These are phyloP conservation scores for Hypanus sabinus DNA, from an alignment of 2,113 vertebrate species.

Conservation along the genomic window DNA sequence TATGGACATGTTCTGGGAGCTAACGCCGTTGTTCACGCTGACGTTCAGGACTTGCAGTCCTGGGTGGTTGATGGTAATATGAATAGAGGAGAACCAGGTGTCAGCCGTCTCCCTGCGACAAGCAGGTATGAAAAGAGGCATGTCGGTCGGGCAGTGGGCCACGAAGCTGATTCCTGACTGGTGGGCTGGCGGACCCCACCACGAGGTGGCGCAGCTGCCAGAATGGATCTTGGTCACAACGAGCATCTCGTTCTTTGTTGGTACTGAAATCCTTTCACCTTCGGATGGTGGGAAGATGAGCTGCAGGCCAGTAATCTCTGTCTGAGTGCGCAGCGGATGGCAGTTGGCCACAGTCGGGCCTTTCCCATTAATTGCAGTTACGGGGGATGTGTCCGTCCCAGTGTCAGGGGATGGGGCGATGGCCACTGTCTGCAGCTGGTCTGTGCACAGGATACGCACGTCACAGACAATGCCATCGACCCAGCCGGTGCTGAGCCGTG, in stretches of 20 bases:
- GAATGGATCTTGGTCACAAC: constrained; percentile 52
- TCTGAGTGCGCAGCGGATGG: background rate
- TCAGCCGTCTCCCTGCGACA: constrained; percentile 46
- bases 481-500: constrained; percentile 47
- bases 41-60: constrained; percentile 49
- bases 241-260: constrained; percentile 45
- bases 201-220: constrained; percentile 49
- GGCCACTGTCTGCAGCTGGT: constrained; percentile 43
- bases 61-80: constrained; percentile 44
- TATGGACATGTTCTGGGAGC: constrained; percentile 50
- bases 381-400: constrained; percentile 39
- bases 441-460: constrained; percentile 55
- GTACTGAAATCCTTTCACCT: constrained; percentile 51
- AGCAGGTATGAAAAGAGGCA: constrained; percentile 40
- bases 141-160: constrained; percentile 50
- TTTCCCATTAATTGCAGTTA: constrained; percentile 38
- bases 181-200: constrained; percentile 56
- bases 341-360: background rate
- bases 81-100: constrained; percentile 55
- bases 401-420: constrained; percentile 40
- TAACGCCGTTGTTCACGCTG: constrained; percentile 46
- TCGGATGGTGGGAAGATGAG: constrained; percentile 52
- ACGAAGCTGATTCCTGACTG: constrained; percentile 49
- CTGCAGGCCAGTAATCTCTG: constrained; percentile 44
- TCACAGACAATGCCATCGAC: constrained; percentile 61